Conservation (phyloP, 2,888 invertebrate species). For the Calliphora vomitoria region DNA sequence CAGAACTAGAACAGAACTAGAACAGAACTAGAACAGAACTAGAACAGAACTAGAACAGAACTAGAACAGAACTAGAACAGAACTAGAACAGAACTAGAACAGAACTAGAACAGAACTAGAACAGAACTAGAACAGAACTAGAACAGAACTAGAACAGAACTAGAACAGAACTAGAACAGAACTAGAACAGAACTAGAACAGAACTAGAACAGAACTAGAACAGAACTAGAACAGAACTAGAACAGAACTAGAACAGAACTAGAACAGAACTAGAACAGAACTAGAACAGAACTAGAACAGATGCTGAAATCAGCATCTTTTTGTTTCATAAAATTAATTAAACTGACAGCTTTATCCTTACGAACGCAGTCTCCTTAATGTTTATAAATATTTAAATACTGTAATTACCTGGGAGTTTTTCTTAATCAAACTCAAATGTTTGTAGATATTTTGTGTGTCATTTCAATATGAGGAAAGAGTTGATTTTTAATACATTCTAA, state of each 20-base stretch:
- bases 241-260: background rate
- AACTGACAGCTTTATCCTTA: too few relatives aligned
- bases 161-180: slow-evolving; percentile 6
- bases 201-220: slow-evolving; percentile 7
- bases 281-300: too few relatives aligned
- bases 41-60: too few relatives aligned
- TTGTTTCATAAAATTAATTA: too few relatives aligned
- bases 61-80: background rate
- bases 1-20: slow-evolving; percentile 1
- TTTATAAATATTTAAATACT: background rate
- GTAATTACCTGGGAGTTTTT: background rate
- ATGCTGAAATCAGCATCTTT: too few relatives aligned
- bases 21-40: background rate
- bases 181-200: background rate
- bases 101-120: background rate
- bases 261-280: background rate
- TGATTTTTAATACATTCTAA: background rate
- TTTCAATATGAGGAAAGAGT: background rate
- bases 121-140: background rate
- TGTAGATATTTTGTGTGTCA: background rate
- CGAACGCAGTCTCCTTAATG: background rate
- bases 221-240: slow-evolving; percentile 1
- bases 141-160: background rate
- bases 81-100: background rate
- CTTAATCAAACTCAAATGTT: background rate